Evolutionary conservation across 2,888 invertebrate genomes (phyloP).

Genomic region (Tetrapedia diversipes): DNA sequence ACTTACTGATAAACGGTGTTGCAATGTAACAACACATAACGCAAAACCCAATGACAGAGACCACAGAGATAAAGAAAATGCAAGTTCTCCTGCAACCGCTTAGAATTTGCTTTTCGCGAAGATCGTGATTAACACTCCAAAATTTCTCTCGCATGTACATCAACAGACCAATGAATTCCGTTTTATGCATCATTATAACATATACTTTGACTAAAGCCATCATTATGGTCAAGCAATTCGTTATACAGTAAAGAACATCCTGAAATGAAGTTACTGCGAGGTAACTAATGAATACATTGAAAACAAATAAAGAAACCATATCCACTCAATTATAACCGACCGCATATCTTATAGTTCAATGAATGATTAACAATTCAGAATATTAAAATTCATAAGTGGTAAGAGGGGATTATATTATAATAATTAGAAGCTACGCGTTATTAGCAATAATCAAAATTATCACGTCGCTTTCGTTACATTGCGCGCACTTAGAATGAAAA

Average conservation of each 20-base stretch:
- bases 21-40: too few species aligned
- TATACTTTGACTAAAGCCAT: conserved; percentile 55
- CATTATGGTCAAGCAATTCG: conserved; percentile 50
- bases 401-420: too few species aligned
- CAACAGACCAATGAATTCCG: conserved; percentile 45
- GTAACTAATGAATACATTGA: not conserved
- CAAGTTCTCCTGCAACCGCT: not conserved
- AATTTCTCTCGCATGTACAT: conserved; percentile 38
- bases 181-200: conserved; percentile 50
- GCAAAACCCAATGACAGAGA: not conserved
- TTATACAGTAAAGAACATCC: conserved; percentile 43
- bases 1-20: too few species aligned
- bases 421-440: too few species aligned
- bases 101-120: conserved; percentile 26
- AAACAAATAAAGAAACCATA: not conserved
- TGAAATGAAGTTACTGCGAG: not conserved
- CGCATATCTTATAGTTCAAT: too few species aligned
- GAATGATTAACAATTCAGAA: too few species aligned
- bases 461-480: too few species aligned
- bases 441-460: too few species aligned
- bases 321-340: too few species aligned
- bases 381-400: too few species aligned
- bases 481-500: too few species aligned
- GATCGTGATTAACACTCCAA: conserved; percentile 41
- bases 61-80: not conserved